Evolutionary conservation across 2,888 invertebrate species (phyloP), one percentile per base, ranked within the genome.

Genomic region (Cosmia trapezina): DNA sequence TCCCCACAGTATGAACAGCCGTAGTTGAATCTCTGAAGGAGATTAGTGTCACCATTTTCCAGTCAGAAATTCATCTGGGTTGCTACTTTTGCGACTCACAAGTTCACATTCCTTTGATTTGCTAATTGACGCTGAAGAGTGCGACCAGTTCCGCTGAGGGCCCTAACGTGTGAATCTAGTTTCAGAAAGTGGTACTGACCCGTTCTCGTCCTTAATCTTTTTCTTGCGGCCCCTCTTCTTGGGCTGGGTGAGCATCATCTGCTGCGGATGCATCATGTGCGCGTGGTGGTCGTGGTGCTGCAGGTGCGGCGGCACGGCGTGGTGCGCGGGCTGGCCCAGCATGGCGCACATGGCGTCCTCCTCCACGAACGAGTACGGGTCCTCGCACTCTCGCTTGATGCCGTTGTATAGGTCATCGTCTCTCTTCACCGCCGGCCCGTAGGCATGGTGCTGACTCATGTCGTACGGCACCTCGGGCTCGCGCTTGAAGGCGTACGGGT

Each of bases 151-250:
- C 17, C 17, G 9, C 7, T 45, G n/a, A 4, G 45, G 14, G 7
- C 3, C 28, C 19, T 41, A 11, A 12, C 6, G n/a, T 33, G 37
- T 51, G 41, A 41, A 19, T 57, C 28, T 72, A 49, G 43, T 49
- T 60, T 60, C 17, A 59, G 57, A 51, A 43, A 11, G 33, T 43
- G n/a, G 53, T 65, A 93, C 96, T 95, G 84, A 96, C 96, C 96
- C 96, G 87, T 96, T 97, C 87, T 97, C 97, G 78, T 97, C 96
- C 91, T 97, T 97, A 73, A 97, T 96, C 93, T 98, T 98, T 97
- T 98, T 98, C 97, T 98, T 98, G 71, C 98, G 96, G 37, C 98
- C 98, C 22, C 98, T 96, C 93, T 98, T 98, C 94, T 98, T 98
- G 76, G 98, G 98, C 84, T 96, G 96, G 79, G 94, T 95, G 86